These are phyloP conservation scores for Manis javanica DNA, from an alignment of 2,797 vertebrate species.

Conservation along the genomic window DNA sequence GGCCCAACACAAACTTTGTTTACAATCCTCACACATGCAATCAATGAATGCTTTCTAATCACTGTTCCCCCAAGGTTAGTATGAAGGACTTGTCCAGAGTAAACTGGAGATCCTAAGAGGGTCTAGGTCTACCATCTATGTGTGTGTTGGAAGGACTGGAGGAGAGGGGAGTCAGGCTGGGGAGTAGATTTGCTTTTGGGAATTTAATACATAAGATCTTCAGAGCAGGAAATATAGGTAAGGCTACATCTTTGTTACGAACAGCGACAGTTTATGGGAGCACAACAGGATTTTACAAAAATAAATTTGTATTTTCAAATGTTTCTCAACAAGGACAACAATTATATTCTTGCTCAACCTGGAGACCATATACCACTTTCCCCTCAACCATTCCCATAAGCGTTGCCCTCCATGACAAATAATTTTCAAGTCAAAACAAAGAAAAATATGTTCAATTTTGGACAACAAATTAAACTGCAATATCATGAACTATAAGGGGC, in stretches of 20 bases:
- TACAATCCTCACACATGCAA: conserved; percentile 72
- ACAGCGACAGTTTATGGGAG: not conserved
- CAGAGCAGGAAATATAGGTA: conserved; percentile 22
- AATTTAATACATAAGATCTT: not conserved
- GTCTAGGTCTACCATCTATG: not conserved
- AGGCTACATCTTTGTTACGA: conserved; percentile 9
- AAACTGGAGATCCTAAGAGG: conserved; percentile 63
- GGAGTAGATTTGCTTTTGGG: conserved; percentile 27
- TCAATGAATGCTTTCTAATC: conserved; percentile 74
- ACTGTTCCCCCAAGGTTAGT: conserved; percentile 49
- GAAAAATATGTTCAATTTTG: not conserved
- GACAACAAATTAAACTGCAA: not conserved
- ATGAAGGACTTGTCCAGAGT: not conserved
- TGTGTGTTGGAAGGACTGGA: not conserved
- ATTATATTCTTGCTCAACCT: not conserved
- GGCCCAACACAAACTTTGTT: conserved; percentile 78
- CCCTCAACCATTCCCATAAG: not conserved
- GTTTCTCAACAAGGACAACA: conserved; percentile 38
- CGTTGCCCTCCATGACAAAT: not conserved
- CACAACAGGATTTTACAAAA: conserved; percentile 23
- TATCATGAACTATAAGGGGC: not conserved
- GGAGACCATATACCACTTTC: not conserved
- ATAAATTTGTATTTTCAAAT: conserved; percentile 23
- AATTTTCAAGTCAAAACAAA: conserved; percentile 32
- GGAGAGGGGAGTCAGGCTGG: not conserved